Evolutionary conservation across 2,888 invertebrate species (phyloP), one percentile per base, ranked within the genome.

Genomic region (Anodontia alba): DNA sequence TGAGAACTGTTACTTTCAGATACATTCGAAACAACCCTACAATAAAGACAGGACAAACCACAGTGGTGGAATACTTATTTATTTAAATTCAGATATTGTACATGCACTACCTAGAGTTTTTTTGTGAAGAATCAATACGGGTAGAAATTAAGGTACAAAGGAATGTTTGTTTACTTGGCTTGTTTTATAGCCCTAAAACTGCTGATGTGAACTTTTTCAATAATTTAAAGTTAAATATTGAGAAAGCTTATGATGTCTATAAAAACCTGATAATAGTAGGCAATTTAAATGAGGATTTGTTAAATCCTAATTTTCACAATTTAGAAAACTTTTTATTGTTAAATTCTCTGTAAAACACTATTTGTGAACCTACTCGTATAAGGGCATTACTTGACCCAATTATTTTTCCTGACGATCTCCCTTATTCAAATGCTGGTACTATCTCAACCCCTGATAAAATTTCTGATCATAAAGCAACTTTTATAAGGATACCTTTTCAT

Each of bases 11-110:
- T 42, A 15, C 15, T 42, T 10, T 42, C 42, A 42, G 42, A 42
- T 15, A 42, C 15, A 7, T 42, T 42, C 15, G 42, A 42, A 10
- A 15, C n/a, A 42, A 15, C 46, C 46, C 17, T 46, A 46, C 46
- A 33, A 26, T 38, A 62, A 67, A 26, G 77, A 77, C 51, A 62
- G 66, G 23, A 42, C 31, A 54, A n/a, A n/a, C 38, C 69, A 42
- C 33, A 23, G 31, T 46, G 46, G 46, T 3, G 46, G 46, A 15
- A 3, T 46, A 46, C 3, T 46, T 3, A 12, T 46, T 2, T 46
- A 46, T 20, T 46, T 46, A 20, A 15, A 8, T 17, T 46, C 15
- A 12, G 17, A 46, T 7, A 7, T 46, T 46, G n/a, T 20, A 15
- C 46, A 46, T 46, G 17, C 46, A 46, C 15, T 7, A 20, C 17